Evolutionary conservation across 2,113 vertebrate species (phyloP).

Genomic region (Leptosomus discolor): DNA sequence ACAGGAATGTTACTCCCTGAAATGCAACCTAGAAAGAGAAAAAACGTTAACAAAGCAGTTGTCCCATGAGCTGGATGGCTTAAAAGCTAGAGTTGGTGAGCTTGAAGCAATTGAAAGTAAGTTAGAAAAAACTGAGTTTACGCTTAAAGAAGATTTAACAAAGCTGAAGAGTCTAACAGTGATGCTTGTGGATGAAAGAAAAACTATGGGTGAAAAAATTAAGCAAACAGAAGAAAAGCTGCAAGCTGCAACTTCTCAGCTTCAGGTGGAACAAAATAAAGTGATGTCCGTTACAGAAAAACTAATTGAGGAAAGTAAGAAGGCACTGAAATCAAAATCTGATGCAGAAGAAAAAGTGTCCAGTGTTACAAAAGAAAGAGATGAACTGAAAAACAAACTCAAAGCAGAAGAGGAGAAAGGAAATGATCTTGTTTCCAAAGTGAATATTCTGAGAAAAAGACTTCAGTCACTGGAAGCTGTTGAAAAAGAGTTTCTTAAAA

Average conservation of each 20-base stretch:
- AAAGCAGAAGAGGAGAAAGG: constrained; percentile 89
- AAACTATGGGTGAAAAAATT: constrained; percentile 90
- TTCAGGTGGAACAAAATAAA: constrained; percentile 92
- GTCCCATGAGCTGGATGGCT: constrained; percentile 84
- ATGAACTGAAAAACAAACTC: constrained; percentile 88
- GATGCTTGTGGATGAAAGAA: constrained; percentile 94
- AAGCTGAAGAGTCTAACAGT: constrained; percentile 96
- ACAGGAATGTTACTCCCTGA: constrained; percentile 89
- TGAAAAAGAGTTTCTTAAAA: constrained; percentile 89
- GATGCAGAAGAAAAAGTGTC: constrained; percentile 93
- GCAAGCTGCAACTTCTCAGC: constrained; percentile 85
- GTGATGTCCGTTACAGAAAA: constrained; percentile 92
- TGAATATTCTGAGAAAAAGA: constrained; percentile 88
- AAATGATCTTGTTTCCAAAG: constrained; percentile 86
- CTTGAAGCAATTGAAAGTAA: constrained; percentile 86
- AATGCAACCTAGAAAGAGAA: constrained; percentile 91
- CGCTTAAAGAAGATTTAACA: constrained; percentile 91
- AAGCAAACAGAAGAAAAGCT: constrained; percentile 93
- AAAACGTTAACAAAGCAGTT: constrained; percentile 86
- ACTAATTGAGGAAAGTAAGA: constrained; percentile 95
- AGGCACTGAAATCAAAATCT: constrained; percentile 88
- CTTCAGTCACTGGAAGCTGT: constrained; percentile 88
- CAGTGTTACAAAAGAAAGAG: constrained; percentile 85
- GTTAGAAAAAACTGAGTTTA: constrained; percentile 88
- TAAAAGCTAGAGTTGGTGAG: constrained; percentile 88